A percentile compares a stretch with the other conserved stretches of the same genome.
Evolutionary conservation across 2,113 vertebrate genomes (phyloP).

Genomic region (Phyllostomus discolor): DNA sequence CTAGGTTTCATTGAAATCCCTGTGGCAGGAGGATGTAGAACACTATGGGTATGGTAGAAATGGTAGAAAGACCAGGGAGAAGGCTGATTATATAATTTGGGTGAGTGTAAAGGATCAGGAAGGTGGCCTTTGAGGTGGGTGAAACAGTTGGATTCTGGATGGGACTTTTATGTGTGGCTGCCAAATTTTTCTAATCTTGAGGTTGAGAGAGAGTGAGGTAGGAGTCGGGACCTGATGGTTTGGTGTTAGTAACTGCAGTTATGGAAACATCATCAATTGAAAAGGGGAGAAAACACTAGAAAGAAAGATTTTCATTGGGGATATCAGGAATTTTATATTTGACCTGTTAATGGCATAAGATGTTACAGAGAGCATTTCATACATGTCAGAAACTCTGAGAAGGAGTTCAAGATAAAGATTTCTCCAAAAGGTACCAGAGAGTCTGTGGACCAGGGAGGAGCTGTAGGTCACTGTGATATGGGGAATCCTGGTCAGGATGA

Average conservation of each 20-base stretch:
- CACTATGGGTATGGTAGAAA: too few relatives aligned
- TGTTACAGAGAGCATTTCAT: neutral
- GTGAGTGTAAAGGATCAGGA: neutral
- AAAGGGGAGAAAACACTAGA: neutral
- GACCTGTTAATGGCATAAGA: neutral
- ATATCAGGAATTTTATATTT: neutral
- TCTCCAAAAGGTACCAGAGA: neutral
- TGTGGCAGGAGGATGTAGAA: neutral
- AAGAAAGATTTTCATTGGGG: neutral
- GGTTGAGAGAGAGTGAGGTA: too few relatives aligned
- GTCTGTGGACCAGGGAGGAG: neutral
- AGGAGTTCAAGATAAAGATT: neutral
- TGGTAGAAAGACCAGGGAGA: neutral
- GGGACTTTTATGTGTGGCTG: neutral
- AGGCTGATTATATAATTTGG: neutral
- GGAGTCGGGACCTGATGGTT: neutral
- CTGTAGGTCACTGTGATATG: neutral
- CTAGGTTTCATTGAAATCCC: neutral
- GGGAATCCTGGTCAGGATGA: neutral
- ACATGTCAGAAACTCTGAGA: neutral
- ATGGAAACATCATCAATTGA: neutral
- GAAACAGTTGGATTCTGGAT: neutral
- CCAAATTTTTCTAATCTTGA: neutral
- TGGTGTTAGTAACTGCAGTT: neutral
- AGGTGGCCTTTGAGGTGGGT: neutral